Evolutionary conservation across 2,797 vertebrate genomes (phyloP).

Genomic region (Brotula barbata): DNA sequence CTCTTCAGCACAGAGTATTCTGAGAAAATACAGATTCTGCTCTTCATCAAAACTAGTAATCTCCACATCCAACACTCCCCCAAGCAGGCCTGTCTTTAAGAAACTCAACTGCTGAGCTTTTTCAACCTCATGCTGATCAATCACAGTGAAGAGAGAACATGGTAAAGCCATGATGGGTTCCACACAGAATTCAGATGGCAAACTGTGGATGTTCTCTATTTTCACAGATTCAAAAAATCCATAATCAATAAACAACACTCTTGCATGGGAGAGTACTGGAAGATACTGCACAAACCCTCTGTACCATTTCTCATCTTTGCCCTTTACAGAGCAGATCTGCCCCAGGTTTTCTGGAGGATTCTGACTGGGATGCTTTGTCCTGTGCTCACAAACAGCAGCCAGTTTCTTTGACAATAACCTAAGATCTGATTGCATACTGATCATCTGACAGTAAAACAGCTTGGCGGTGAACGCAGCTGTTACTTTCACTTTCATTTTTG

Average conservation of each 20-base stretch:
- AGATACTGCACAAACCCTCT: conserved; percentile 87
- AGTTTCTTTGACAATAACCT: conserved; percentile 80
- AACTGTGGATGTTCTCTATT: conserved; percentile 78
- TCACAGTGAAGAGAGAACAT: conserved; percentile 80
- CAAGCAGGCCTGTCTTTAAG: conserved; percentile 82
- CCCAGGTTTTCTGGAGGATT: conserved; percentile 80
- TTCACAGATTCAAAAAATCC: conserved; percentile 84
- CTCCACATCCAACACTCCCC: conserved; percentile 71
- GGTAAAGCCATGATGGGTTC: conserved; percentile 84
- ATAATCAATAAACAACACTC: conserved; percentile 90
- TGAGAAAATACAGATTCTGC: conserved; percentile 80
- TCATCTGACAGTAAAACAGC: conserved; percentile 87
- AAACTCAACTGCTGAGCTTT: conserved; percentile 77
- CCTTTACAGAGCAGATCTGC: conserved; percentile 85
- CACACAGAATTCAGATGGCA: conserved; percentile 80
- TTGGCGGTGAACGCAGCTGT: conserved; percentile 80
- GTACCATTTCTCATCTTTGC: conserved; percentile 87
- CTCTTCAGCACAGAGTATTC: conserved; percentile 59
- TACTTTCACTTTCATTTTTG: conserved; percentile 77
- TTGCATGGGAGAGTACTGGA: conserved; percentile 78
- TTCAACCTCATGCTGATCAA: conserved; percentile 59
- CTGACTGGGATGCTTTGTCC: conserved; percentile 47
- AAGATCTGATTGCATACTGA: conserved; percentile 78
- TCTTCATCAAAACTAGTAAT: conserved; percentile 74
- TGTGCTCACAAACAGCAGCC: conserved; percentile 73